Evolutionary conservation across 2,797 vertebrate genomes (phyloP), one percentile per base, ranked within the genome.

Genomic region (Limosa lapponica): DNA sequence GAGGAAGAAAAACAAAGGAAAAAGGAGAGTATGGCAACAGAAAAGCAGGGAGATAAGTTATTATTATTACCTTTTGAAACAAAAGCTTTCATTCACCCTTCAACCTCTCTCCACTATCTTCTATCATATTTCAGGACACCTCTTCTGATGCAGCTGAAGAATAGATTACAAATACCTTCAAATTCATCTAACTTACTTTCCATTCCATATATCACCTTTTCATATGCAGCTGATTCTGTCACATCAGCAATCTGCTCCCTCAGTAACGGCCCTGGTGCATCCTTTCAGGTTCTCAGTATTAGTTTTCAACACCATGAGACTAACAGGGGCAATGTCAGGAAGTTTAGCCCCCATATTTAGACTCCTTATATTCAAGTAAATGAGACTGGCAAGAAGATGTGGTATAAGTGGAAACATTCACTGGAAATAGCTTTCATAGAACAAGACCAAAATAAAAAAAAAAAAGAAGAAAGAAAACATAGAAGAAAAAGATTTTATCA

Each of bases 111-210:
- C 71, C 59, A 57, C 85, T 94, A 80, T 89, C 86, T 96, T 82
- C 83, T 85, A 51, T 96, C 88, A 90, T 93, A 93, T 95, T 93
- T 95, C 96, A 96, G 77, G 74, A 84, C 87, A 93, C 80, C 58
- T 87, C 34, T 92, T 96, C 90, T 73, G 80, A 94, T 90, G 71
- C 72, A 87, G 77, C 77, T 87, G 80, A 89, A 80, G 83, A 93
- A 96, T 71, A 92, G 90, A 95, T 97, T 93, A 93, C 90, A 94
- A 91, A 93, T 90, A 93, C 89, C 81, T 96, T 90, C 83, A 91
- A 84, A 96, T 96, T 93, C 85, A 96, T 96, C 95, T 88, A 89
- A 91, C 91, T 97, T 93, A 79, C 82, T 96, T 96, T 95, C 95
- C 20, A 61, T 95, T 93, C 83, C 81, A 94, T 96, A 89, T 93